Conservation (phyloP, 2,888 invertebrate species). For the Pediacus dermestoides region DNA sequence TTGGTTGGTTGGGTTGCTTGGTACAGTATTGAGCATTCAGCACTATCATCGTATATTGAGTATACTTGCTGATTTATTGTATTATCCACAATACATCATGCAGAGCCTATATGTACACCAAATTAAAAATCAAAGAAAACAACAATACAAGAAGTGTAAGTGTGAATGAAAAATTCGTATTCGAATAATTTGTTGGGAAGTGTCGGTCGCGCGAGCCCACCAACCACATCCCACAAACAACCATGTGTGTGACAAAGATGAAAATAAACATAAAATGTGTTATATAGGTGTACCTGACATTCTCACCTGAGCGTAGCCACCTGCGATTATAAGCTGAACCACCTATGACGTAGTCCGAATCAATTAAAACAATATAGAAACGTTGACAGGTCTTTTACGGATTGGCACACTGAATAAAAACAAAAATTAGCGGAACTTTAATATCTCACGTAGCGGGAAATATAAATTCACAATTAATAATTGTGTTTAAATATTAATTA, state of each 20-base stretch:
- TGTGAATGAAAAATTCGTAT: too few relatives aligned
- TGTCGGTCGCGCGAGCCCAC: too few relatives aligned
- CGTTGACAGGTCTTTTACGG: constrained; percentile 13
- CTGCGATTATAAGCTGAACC: constrained; percentile 20
- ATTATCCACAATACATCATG: too few relatives aligned
- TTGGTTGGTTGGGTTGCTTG: too few relatives aligned
- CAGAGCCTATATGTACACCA: too few relatives aligned
- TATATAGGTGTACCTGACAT: constrained; percentile 24
- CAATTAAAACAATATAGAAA: constrained; percentile 24
- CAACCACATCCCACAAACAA: too few relatives aligned
- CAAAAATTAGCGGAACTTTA: constrained; percentile 29
- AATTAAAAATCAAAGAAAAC: too few relatives aligned
- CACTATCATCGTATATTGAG: too few relatives aligned
- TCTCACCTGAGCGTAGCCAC: constrained; percentile 28
- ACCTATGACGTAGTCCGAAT: constrained; percentile 26
- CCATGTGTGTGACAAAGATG: constrained; percentile 26
- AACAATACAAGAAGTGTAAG: too few relatives aligned
- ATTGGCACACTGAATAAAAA: constrained; percentile 17
- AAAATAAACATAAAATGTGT: constrained; percentile 28
- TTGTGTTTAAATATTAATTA: constrained; percentile 26
- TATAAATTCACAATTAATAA: constrained; percentile 35
- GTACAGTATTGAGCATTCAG: too few relatives aligned
- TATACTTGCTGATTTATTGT: too few relatives aligned
- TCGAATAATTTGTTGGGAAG: too few relatives aligned
- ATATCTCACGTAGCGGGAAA: constrained; percentile 35